Evolutionary conservation across 2,113 vertebrate species (phyloP).

Genomic region (Chunga burmeisteri): DNA sequence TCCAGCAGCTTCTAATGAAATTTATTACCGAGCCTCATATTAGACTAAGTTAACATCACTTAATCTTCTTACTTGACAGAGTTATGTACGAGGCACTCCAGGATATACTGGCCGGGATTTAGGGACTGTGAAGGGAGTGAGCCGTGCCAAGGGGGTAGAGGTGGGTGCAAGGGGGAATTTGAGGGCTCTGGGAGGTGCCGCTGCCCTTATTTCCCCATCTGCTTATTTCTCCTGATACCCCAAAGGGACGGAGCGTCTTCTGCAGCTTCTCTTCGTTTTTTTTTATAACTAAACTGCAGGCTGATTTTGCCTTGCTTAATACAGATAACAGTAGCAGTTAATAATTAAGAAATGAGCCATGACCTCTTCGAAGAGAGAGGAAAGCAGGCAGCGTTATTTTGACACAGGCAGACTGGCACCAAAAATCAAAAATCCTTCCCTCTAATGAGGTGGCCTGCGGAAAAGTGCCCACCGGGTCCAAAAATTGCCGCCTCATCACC

Average conservation of each 20-base stretch:
- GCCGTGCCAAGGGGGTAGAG: background rate
- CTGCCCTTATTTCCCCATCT: background rate
- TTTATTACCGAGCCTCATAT: slow-evolving; percentile 18
- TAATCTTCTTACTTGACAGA: slow-evolving; percentile 22
- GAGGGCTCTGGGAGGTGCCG: background rate
- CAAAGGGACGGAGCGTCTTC: background rate
- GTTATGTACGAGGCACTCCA: background rate
- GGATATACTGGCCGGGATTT: background rate
- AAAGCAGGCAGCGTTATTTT: background rate
- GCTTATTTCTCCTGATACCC: background rate
- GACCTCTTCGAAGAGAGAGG: slow-evolving; percentile 7
- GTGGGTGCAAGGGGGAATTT: background rate
- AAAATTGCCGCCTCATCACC: background rate
- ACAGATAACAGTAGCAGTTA: slow-evolving; percentile 25
- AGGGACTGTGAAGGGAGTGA: background rate
- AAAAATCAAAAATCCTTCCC: background rate
- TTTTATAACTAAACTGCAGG: background rate
- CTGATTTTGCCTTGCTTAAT: background rate
- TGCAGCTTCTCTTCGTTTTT: background rate
- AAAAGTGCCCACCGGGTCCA: background rate
- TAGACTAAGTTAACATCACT: slow-evolving; percentile 38
- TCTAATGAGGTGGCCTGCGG: background rate
- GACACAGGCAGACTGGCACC: background rate
- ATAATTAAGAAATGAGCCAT: slow-evolving; percentile 28
- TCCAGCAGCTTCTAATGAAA: background rate